A percentile compares a stretch with the other conserved stretches of the same genome.
Evolutionary conservation across 1,140 invertebrate species (phyloP).

Genomic region (Eciton burchellii): DNA sequence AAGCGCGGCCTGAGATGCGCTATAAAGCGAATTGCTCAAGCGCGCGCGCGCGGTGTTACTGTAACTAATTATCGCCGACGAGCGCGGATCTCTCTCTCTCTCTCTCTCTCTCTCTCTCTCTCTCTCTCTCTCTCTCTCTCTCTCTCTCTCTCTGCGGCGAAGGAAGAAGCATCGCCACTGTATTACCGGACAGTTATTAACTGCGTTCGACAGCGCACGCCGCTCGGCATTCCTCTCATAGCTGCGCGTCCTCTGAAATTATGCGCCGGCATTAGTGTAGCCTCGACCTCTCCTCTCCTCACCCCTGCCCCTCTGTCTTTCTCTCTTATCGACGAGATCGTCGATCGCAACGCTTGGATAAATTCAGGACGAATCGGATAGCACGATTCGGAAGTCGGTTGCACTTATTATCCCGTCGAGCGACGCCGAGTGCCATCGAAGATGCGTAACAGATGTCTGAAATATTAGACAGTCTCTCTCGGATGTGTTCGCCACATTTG

Average conservation of each 20-base stretch:
- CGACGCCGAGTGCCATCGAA: neutral
- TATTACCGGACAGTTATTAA: conserved; percentile 72
- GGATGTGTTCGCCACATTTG: conserved; percentile 11
- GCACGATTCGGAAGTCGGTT: too few species aligned
- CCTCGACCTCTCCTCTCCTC: too few species aligned
- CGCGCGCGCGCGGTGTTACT: conserved; percentile 12
- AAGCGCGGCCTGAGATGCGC: conserved; percentile 44
- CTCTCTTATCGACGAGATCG: too few species aligned
- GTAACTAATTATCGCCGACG: conserved; percentile 64
- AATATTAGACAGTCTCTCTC: conserved; percentile 50
- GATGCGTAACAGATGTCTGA: conserved; percentile 42
- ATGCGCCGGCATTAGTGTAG: conserved; percentile 59
- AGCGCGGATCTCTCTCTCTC: too few species aligned
- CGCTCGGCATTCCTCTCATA: conserved; percentile 63
- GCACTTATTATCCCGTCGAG: neutral
- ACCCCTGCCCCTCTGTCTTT: too few species aligned
- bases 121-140: too few species aligned
- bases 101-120: too few species aligned
- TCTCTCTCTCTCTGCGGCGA: conserved; percentile 40
- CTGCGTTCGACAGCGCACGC: conserved; percentile 63
- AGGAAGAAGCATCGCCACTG: conserved; percentile 58
- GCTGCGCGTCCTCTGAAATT: conserved; percentile 51
- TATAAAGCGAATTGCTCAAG: conserved; percentile 26
- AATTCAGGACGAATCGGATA: too few species aligned
- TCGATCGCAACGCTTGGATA: too few species aligned